Evolutionary conservation across 2,113 vertebrate species (phyloP).

Genomic region (Notothenia coriiceps): DNA sequence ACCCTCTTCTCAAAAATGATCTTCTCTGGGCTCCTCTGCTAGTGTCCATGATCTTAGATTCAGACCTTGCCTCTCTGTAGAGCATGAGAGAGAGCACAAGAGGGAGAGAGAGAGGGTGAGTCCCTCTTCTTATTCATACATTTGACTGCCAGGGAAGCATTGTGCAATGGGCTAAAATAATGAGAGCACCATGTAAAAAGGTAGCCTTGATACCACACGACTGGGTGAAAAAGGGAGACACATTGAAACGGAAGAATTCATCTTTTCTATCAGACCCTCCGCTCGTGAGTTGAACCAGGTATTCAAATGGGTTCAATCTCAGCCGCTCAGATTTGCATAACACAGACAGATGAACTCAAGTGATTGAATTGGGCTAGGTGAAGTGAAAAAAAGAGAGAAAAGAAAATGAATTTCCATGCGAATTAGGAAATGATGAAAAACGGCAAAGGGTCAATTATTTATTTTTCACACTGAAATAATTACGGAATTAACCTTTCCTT

Average conservation of each 20-base stretch:
- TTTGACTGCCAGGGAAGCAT: slow-evolving; percentile 63
- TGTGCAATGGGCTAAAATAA: slow-evolving; percentile 79
- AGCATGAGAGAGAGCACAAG: slow-evolving; percentile 21
- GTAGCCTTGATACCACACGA: slow-evolving; percentile 82
- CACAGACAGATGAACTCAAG: slow-evolving; percentile 83
- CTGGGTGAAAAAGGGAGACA: slow-evolving; percentile 75
- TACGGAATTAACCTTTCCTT: slow-evolving; percentile 76
- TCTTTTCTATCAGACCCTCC: slow-evolving; percentile 71
- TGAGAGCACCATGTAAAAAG: slow-evolving; percentile 78
- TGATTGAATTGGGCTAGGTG: slow-evolving; percentile 81
- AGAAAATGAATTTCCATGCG: slow-evolving; percentile 78
- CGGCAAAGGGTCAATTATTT: slow-evolving; percentile 74
- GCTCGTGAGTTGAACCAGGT: slow-evolving; percentile 74
- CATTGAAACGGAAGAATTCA: slow-evolving; percentile 82
- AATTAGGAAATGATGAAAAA: slow-evolving; percentile 78
- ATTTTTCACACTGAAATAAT: slow-evolving; percentile 81
- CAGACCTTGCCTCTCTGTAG: slow-evolving; percentile 45
- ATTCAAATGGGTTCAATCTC: slow-evolving; percentile 83
- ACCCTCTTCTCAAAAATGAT: slow-evolving; percentile 55
- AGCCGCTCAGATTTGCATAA: slow-evolving; percentile 82
- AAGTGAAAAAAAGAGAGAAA: slow-evolving; percentile 64
- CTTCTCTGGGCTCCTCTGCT: slow-evolving; percentile 33
- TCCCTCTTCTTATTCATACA: slow-evolving; percentile 69
- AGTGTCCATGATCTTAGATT: slow-evolving; percentile 74
- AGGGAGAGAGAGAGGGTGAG: slow-evolving; percentile 36